Evolutionary conservation across 2,888 invertebrate genomes (phyloP).

Genomic region (Erebia palarica): DNA sequence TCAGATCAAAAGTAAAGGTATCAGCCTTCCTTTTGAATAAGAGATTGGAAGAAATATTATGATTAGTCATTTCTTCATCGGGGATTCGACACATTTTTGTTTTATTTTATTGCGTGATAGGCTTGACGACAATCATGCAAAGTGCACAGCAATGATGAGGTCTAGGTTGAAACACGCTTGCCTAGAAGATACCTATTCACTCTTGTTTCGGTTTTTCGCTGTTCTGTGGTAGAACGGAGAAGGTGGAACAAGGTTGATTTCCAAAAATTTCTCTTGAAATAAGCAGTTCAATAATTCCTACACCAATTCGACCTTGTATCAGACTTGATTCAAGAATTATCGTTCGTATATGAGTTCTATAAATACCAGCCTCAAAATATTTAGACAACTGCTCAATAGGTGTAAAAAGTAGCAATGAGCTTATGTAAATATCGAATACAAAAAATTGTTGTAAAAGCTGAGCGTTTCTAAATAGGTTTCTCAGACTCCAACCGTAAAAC

Average conservation of each 20-base stretch:
- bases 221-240: no score
- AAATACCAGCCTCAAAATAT: background rate
- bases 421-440: no score
- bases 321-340: background rate
- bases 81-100: background rate
- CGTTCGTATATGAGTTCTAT: background rate
- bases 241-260: no score
- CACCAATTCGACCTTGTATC: background rate
- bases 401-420: no score
- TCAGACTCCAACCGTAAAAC: slow-evolving; percentile 9
- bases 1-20: background rate
- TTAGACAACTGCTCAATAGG: no score
- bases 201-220: no score
- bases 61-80: background rate
- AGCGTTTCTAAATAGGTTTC: slow-evolving; percentile 5
- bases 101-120: no score
- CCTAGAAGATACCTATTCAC: no score
- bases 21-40: background rate
- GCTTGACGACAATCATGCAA: no score
- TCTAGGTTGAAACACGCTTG: no score
- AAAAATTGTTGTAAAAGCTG: background rate
- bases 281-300: background rate
- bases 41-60: background rate
- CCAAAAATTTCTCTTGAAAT: background rate
- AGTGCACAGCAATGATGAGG: no score